Percentiles rank a stretch among this genome's conserved stretches.
These are phyloP conservation scores for Ormyrus pomaceus DNA, from an alignment of 2,888 invertebrate species.

Conservation along the genomic window DNA sequence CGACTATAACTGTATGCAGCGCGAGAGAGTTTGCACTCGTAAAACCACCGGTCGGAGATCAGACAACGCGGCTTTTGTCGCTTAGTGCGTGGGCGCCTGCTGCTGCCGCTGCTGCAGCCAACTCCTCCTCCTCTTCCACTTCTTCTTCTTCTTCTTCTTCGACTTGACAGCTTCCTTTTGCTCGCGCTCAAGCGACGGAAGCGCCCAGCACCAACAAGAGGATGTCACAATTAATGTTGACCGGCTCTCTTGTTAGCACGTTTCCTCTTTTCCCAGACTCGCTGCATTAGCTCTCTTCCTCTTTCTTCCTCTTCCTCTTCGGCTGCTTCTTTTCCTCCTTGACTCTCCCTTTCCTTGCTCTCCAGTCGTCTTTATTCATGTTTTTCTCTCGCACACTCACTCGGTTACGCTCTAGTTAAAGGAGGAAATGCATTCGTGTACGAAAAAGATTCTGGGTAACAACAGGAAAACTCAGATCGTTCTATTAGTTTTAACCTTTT, in stretches of 20 bases:
- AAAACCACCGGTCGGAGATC: background rate
- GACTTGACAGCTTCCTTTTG: conserved; percentile 26
- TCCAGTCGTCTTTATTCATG: background rate
- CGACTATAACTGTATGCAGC: background rate
- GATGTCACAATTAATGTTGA: conserved; percentile 74
- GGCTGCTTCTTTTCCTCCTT: background rate
- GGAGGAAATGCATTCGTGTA: no score
- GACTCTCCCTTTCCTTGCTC: background rate
- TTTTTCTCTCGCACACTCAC: background rate
- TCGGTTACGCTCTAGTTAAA: no score
- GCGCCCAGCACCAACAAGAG: conserved; percentile 67
- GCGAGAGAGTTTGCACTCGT: background rate
- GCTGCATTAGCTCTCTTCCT: background rate
- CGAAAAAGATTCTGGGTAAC: no score
- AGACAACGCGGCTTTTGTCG: background rate
- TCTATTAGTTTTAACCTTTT: no score
- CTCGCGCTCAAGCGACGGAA: conserved; percentile 51
- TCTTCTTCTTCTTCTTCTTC: conserved; percentile 5
- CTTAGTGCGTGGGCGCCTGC: conserved; percentile 11
- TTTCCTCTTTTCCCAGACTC: conserved; percentile 69
- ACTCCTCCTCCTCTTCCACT: background rate
- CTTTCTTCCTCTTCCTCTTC: background rate
- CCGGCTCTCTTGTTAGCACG: conserved; percentile 71
- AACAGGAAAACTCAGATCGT: no score
- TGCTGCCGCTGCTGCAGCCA: no score